These are phyloP conservation scores for Chrysolina americana DNA, from an alignment of 2,888 invertebrate species.

Conservation along the genomic window DNA sequence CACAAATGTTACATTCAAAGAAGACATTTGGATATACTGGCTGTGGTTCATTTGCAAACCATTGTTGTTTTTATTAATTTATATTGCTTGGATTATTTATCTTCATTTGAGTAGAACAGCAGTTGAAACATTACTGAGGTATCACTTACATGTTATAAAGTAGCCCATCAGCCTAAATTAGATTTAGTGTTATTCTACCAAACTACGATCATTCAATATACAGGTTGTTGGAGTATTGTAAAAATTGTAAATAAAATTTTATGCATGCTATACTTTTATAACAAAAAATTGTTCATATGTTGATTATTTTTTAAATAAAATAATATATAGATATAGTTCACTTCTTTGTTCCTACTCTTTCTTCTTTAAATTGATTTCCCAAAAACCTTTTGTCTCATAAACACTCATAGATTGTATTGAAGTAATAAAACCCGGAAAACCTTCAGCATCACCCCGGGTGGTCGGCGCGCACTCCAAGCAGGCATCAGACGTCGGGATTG, in stretches of 20 bases:
- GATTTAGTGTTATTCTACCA: neutral
- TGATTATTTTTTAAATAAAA: constrained; percentile 54
- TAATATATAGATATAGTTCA: constrained; percentile 35
- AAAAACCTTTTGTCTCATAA: too few relatives aligned
- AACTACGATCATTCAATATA: neutral
- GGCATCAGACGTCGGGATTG: too few relatives aligned
- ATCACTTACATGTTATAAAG: neutral
- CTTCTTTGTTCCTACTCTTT: neutral
- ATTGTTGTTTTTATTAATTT: constrained; percentile 34
- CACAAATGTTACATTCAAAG: too few relatives aligned
- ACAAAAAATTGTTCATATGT: constrained; percentile 50
- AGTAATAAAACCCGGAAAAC: too few relatives aligned
- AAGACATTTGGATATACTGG: constrained; percentile 4
- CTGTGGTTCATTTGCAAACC: constrained; percentile 44
- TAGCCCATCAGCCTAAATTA: constrained; percentile 20
- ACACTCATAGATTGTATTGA: too few relatives aligned
- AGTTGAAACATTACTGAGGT: neutral
- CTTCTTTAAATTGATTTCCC: too few relatives aligned
- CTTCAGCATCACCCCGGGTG: too few relatives aligned
- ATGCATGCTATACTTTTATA: constrained; percentile 50
- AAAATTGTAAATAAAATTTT: constrained; percentile 49
- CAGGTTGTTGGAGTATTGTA: constrained; percentile 39
- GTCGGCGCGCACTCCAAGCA: too few relatives aligned
- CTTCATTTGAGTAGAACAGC: neutral
- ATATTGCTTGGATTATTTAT: neutral